These are phyloP conservation scores for Daboia siamensis DNA, from an alignment of 2,113 vertebrate genomes.

Conservation along the genomic window DNA sequence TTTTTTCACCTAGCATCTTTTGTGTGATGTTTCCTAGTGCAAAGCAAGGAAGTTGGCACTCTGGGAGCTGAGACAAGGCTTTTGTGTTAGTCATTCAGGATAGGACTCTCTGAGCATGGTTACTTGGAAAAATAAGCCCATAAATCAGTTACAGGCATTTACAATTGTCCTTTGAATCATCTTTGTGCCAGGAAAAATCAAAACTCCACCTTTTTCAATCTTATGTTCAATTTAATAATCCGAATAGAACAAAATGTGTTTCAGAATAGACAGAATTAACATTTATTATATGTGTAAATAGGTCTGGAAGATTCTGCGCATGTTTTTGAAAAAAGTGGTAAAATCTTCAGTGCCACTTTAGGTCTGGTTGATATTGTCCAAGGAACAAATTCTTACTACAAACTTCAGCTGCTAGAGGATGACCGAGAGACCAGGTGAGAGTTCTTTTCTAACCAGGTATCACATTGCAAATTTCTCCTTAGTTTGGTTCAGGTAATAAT, in stretches of 20 bases:
- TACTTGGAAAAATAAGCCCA: not conserved
- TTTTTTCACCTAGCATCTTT: not conserved
- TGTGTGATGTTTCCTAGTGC: not conserved
- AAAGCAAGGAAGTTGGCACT: not conserved
- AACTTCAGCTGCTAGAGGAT: conserved; percentile 92
- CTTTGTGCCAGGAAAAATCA: not conserved
- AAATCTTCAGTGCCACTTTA: conserved; percentile 94
- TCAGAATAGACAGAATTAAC: conserved; percentile 3
- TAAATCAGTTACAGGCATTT: not conserved
- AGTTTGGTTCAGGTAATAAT: not conserved
- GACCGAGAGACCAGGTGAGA: conserved; percentile 88
- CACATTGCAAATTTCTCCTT: not conserved
- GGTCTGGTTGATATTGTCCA: conserved; percentile 93
- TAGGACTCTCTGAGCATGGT: not conserved
- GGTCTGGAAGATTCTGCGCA: conserved; percentile 93
- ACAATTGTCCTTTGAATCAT: not conserved
- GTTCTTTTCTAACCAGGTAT: not conserved
- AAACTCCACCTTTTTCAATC: not conserved
- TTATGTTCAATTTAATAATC: not conserved
- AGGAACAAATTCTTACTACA: conserved; percentile 98
- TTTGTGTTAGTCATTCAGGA: not conserved
- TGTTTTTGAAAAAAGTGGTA: conserved; percentile 90
- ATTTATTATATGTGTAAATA: conserved; percentile 48
- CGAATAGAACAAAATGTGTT: conserved; percentile 9
- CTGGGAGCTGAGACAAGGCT: not conserved